A percentile compares a stretch with the other conserved stretches of the same genome.
These are phyloP conservation scores for Siderastrea siderea DNA, from an alignment of 92 coral and sea anemone genomes.

Conservation along the genomic window DNA sequence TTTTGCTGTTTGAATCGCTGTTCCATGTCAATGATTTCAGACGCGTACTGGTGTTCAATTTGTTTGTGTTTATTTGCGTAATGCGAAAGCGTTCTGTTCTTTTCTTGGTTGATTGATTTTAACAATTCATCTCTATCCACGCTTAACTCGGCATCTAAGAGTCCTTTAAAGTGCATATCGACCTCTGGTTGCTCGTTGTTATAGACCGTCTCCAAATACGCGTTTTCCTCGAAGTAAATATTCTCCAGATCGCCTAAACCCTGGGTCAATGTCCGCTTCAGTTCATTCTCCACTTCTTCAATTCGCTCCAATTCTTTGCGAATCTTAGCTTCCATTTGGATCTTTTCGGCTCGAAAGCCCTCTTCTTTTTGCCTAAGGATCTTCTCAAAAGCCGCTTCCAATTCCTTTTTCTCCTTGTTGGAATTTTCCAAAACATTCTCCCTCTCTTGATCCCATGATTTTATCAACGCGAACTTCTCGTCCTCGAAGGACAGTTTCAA, in stretches of 20 bases:
- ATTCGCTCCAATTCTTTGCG: conserved; percentile 90
- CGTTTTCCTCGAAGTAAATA: conserved; percentile 89
- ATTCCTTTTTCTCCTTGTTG: conserved; percentile 88
- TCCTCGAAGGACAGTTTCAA: conserved; percentile 94
- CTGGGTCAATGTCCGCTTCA: conserved; percentile 85
- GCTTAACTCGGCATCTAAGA: conserved; percentile 59
- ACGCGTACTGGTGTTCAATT: conserved; percentile 91
- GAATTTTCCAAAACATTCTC: conserved; percentile 75
- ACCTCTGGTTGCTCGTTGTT: conserved; percentile 93
- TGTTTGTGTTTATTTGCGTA: conserved; percentile 88
- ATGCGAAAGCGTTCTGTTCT: conserved; percentile 80
- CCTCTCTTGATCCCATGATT: conserved; percentile 81
- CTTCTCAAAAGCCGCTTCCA: conserved; percentile 75
- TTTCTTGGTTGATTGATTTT: conserved; percentile 82
- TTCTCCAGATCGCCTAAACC: conserved; percentile 91
- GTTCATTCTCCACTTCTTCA: conserved; percentile 93
- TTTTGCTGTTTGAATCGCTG: conserved; percentile 95
- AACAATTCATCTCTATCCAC: conserved; percentile 69
- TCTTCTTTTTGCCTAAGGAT: conserved; percentile 79
- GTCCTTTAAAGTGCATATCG: conserved; percentile 86
- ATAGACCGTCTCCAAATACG: conserved; percentile 70
- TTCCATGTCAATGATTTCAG: conserved; percentile 93
- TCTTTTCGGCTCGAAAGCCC: conserved; percentile 80
- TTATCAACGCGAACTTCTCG: conserved; percentile 79
- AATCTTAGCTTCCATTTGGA: conserved; percentile 81